Conservation (phyloP, 2,888 invertebrate species). For the Drosophila multiciliata region DNA sequence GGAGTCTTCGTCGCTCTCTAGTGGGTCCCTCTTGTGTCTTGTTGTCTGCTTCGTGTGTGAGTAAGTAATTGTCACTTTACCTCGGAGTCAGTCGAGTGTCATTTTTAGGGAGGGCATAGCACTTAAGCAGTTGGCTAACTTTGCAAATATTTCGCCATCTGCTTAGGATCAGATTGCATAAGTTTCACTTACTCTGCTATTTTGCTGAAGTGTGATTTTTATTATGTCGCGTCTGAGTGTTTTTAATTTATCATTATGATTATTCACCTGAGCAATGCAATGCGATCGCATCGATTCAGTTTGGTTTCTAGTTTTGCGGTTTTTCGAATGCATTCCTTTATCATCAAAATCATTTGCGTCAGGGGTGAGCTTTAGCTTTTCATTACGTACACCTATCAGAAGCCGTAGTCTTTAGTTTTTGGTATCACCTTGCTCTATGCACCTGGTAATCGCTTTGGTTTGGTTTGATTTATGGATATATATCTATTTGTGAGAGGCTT, state of each 20-base stretch:
- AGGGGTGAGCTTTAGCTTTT: slow-evolving; percentile 5
- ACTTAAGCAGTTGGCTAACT: slow-evolving; percentile 21
- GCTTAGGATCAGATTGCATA: slow-evolving; percentile 54
- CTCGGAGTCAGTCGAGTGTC: slow-evolving; percentile 11
- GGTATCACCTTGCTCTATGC: slow-evolving; percentile 46
- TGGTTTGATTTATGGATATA: slow-evolving; percentile 15
- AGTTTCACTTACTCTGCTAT: slow-evolving; percentile 19
- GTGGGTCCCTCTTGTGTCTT: not conserved
- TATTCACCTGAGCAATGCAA: slow-evolving; percentile 37
- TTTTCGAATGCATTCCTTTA: slow-evolving; percentile 7
- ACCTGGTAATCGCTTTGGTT: slow-evolving; percentile 3
- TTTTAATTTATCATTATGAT: slow-evolving; percentile 8
- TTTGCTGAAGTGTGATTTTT: slow-evolving; percentile 2
- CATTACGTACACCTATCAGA: slow-evolving; percentile 15
- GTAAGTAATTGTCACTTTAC: slow-evolving; percentile 50
- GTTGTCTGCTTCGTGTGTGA: slow-evolving; percentile 26
- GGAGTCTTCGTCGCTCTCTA: slow-evolving; percentile 1
- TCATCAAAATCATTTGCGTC: slow-evolving; percentile 3
- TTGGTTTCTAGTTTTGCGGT: slow-evolving; percentile 52
- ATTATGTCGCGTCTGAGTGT: not conserved
- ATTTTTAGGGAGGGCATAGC: slow-evolving; percentile 6
- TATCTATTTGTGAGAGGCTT: slow-evolving; percentile 3
- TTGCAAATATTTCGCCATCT: slow-evolving; percentile 33
- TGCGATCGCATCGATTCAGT: slow-evolving; percentile 7
- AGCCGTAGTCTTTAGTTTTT: slow-evolving; percentile 30